Percentiles rank a stretch among this genome's conserved stretches.
Conservation (phyloP, 2,113 vertebrate species). For the Myrmecophaga tridactyla region DNA sequence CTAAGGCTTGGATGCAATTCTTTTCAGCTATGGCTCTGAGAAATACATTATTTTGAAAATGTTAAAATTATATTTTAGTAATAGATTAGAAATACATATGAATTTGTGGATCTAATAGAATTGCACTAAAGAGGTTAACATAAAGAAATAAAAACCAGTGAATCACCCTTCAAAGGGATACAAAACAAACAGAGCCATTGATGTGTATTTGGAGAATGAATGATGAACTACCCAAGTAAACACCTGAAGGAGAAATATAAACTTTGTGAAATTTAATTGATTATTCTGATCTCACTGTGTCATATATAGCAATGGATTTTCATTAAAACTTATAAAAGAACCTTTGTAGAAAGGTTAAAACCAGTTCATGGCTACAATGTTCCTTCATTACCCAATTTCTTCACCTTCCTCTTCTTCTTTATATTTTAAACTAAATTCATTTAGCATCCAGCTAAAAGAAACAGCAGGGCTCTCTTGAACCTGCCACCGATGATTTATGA, state of each 20-base stretch:
- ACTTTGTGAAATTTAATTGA: conserved; percentile 54
- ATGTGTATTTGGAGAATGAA: conserved; percentile 23
- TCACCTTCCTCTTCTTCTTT: conserved; percentile 35
- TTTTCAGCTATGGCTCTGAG: neutral
- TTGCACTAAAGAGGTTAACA: neutral
- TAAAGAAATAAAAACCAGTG: neutral
- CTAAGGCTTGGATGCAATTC: neutral
- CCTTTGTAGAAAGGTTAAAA: conserved; percentile 52
- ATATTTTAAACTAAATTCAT: conserved; percentile 59
- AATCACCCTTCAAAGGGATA: neutral
- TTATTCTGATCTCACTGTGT: conserved; percentile 58
- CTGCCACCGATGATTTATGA: conserved; percentile 84
- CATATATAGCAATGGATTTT: conserved; percentile 53
- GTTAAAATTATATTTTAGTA: neutral
- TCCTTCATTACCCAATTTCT: conserved; percentile 65
- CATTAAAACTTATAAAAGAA: conserved; percentile 72
- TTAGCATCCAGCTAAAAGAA: conserved; percentile 76
- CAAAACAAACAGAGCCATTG: neutral
- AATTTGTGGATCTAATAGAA: neutral
- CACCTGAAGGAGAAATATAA: conserved; percentile 59
- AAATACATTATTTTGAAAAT: neutral
- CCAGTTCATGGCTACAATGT: conserved; percentile 62
- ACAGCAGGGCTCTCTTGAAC: conserved; percentile 73
- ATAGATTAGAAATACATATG: neutral
- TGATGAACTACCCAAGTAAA: conserved; percentile 18